Base-by-base conservation (phyloP, 2,113 vertebrate genomes). In the Salvelinus sp. region DNA sequence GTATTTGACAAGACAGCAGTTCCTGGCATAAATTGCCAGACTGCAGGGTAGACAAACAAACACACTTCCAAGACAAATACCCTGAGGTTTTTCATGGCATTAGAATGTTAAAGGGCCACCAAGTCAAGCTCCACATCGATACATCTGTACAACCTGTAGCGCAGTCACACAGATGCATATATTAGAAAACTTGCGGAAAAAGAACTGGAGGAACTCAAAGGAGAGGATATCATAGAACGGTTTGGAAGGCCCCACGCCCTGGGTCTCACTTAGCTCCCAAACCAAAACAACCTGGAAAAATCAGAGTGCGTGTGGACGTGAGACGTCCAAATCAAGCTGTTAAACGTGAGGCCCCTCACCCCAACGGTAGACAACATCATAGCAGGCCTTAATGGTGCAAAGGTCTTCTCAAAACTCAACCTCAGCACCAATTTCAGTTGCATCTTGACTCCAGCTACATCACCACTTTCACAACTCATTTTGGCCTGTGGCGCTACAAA, bases 341-440 rank as follows among this genome's bases (percentile, higher is more conserved):
- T 16, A 30, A 50, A 23, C 20, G 16, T 54, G 75, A 76, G 10
- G 27, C 74, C 67, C 64, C 38, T 75, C 23, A 62, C 30, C 16
- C 73, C 44, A 33, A 75, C 2, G 27, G 74, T 69, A 27, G 77
- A 79, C 18, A 44, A 70, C 44, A 33, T 79, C 25, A 72, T 60
- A 22, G 44, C 72, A 66, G 20, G 27, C 23, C 33, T 76, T 2
- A 76, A 76, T 38, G 33, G 76, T 63, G 57, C 69, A 3, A 63
- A 28, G 18, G 9, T 47, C 22, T 72, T 77, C 54, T 58, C 69
- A 28, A 64, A 77, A 60, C 58, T 72, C n/a, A 60, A 77, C 50
- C 50, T 54, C 4, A 54, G 14, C 50, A 54, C 50, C 50, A 54
- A 54, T 18, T 54, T 54, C 2, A 54, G 50, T 18, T 54, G 12